These are phyloP conservation scores for Elaphurus davidianus DNA, from an alignment of 2,113 vertebrate genomes.

Conservation along the genomic window DNA sequence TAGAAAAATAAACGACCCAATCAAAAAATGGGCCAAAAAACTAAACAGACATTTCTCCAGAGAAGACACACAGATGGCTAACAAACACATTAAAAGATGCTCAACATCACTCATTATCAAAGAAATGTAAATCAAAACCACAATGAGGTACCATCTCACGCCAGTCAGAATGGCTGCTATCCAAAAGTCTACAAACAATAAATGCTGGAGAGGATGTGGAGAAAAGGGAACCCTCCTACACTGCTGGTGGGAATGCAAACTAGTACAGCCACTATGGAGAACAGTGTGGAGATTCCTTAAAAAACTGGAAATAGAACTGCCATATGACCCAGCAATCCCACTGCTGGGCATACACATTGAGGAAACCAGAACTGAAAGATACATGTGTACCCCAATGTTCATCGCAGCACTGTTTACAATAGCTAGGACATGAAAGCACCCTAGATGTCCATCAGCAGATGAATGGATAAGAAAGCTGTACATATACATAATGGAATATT, in stretches of 20 bases:
- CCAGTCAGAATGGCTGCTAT: background rate
- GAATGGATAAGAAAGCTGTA: background rate
- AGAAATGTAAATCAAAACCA: background rate
- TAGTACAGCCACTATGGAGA: background rate
- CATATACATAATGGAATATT: background rate
- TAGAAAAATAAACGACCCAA: background rate
- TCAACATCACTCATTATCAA: background rate
- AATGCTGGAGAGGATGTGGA: background rate
- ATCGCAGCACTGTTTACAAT: background rate
- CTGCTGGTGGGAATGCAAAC: background rate
- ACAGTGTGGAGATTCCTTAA: background rate
- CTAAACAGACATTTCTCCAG: background rate
- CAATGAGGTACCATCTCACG: background rate
- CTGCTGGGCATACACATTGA: background rate
- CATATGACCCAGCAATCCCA: background rate
- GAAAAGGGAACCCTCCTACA: background rate
- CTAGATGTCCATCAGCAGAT: background rate
- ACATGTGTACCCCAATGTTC: background rate
- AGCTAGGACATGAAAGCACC: background rate
- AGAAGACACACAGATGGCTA: background rate
- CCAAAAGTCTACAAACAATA: background rate
- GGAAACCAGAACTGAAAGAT: background rate
- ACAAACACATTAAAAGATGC: background rate
- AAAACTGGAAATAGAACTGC: background rate
- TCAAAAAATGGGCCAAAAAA: background rate